phyloP scores from a whole-genome alignment of 2,113 vertebrate genomes.

The Orientallactaga bullata region DNA sequence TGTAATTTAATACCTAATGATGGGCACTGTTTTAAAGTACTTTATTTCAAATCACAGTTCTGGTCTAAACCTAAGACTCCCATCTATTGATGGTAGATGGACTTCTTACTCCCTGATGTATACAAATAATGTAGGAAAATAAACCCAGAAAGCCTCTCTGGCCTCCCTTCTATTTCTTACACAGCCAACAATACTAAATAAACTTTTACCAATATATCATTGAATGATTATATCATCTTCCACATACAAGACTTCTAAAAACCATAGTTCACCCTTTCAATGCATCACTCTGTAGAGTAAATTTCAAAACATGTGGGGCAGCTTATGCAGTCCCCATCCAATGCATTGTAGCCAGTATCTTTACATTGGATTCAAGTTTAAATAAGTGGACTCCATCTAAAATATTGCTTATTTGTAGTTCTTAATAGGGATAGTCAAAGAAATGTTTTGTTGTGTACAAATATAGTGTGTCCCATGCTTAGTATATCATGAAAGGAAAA shows the following conservation, averaged over 20 bases:
- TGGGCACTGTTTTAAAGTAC: neutral
- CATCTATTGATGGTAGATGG: too few species aligned
- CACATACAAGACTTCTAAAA: neutral
- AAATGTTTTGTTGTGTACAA: neutral
- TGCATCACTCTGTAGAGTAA: neutral
- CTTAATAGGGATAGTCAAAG: neutral
- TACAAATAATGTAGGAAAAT: neutral
- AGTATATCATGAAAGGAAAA: neutral
- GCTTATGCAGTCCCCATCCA: neutral
- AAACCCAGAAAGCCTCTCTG: too few species aligned
- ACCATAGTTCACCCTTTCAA: neutral
- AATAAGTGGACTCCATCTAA: neutral
- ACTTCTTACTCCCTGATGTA: too few species aligned
- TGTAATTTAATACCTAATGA: neutral
- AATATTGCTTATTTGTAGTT: neutral
- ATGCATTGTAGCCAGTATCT: rapidly evolving
- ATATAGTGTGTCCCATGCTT: neutral
- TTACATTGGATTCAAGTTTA: neutral
- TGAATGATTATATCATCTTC: neutral
- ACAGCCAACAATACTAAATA: neutral
- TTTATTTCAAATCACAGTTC: neutral
- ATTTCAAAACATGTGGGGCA: neutral
- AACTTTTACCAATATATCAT: rapidly evolving
- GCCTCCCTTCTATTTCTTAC: neutral
- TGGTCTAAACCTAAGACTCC: neutral